Conservation (phyloP, 2,888 invertebrate genomes). For the Hydrotaea diabolus region DNA sequence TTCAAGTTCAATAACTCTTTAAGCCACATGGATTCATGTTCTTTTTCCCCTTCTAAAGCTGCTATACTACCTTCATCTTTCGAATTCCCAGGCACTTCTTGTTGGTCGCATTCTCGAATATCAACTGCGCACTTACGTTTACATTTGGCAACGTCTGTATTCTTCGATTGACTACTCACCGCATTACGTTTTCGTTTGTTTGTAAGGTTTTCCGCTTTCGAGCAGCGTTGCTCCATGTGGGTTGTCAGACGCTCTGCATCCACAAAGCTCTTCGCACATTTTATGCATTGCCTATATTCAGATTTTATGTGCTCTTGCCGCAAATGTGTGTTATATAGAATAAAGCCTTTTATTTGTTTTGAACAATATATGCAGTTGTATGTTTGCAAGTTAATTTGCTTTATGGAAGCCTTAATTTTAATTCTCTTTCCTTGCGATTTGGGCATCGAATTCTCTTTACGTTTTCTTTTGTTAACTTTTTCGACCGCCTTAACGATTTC, state of each 20-base stretch:
- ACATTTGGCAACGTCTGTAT: neutral
- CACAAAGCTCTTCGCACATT: slow-evolving; percentile 41
- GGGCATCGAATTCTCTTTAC: slow-evolving; percentile 23
- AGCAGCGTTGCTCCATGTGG: slow-evolving; percentile 37
- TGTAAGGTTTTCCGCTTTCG: neutral
- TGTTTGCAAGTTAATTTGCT: slow-evolving; percentile 65
- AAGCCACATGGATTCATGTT: slow-evolving; percentile 38
- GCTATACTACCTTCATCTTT: neutral
- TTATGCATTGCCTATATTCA: slow-evolving; percentile 55
- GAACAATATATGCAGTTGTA: slow-evolving; percentile 67
- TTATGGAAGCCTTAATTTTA: slow-evolving; percentile 64
- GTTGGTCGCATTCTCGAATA: neutral
- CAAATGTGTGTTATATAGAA: slow-evolving; percentile 63
- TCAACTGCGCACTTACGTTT: neutral
- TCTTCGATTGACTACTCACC: neutral
- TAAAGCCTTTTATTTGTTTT: slow-evolving; percentile 67
- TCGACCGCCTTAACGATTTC: slow-evolving; percentile 22
- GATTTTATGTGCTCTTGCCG: slow-evolving; percentile 51
- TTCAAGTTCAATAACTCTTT: slow-evolving; percentile 53
- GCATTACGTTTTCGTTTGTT: slow-evolving; percentile 57
- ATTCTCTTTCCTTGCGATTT: slow-evolving; percentile 49
- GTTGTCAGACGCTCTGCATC: slow-evolving; percentile 3
- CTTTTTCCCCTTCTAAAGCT: neutral
- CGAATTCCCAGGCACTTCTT: slow-evolving; percentile 48
- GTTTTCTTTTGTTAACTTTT: slow-evolving; percentile 46